Conservation (phyloP, 2,888 invertebrate species). For the Andrena fulva region DNA sequence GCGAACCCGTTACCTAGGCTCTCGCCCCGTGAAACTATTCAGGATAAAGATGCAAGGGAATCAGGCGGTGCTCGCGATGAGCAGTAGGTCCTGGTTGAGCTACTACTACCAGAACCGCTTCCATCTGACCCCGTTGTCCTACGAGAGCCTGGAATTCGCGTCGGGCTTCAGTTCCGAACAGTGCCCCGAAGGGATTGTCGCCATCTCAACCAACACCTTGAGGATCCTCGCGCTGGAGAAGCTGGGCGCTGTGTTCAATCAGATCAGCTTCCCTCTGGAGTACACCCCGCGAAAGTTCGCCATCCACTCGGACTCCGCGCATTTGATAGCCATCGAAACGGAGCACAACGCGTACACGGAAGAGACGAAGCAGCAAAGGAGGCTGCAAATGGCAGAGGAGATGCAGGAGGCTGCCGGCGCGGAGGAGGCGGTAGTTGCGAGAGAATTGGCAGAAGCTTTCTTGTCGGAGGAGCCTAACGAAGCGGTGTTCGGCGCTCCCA, state of each 20-base stretch:
- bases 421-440: constrained; percentile 97
- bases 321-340: constrained; percentile 96
- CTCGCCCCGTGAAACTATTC: constrained; percentile 97
- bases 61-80: constrained; percentile 98
- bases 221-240: constrained; percentile 99
- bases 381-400: constrained; percentile 99
- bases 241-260: constrained; percentile 99
- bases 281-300: constrained; percentile 98
- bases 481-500: constrained; percentile 96
- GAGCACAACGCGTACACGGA: constrained; percentile 99
- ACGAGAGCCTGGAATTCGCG: constrained; percentile 98
- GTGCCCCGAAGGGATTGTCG: constrained; percentile 99
- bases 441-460: constrained; percentile 99
- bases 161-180: constrained; percentile 99
- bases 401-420: constrained; percentile 99
- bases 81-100: constrained; percentile 98
- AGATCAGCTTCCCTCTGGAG: constrained; percentile 95
- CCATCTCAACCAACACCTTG: constrained; percentile 98
- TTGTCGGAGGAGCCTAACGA: constrained; percentile 97
- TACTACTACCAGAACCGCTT: constrained; percentile 99
- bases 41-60: constrained; percentile 97
- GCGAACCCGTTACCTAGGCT: constrained; percentile 97
- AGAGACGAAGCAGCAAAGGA: constrained; percentile 96
- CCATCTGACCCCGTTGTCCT: constrained; percentile 97
- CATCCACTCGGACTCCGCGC: constrained; percentile 95